Base-by-base conservation (phyloP, 2,888 invertebrate genomes). In the Acleris cristana region DNA sequence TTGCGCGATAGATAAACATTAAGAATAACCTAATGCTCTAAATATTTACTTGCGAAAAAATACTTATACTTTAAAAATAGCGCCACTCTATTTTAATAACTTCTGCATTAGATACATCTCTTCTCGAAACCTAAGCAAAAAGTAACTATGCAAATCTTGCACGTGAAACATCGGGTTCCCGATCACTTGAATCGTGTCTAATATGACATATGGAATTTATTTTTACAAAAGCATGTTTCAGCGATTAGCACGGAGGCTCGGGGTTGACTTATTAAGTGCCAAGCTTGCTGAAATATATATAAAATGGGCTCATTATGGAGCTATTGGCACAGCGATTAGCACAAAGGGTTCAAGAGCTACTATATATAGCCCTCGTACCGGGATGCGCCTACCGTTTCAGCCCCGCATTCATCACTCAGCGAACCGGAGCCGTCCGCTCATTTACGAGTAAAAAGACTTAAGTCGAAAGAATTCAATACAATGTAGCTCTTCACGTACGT, bases 351-450 rank as follows among this genome's bases (percentile, higher is more conserved):
- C 40, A 14, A 40, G 40, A 40, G 40, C 40, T 14, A 40, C 40
- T 40, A 40, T 40, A 40, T 40, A 40, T 40, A 40, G 40, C 40
- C 14, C 4, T 26, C 34, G 59, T 60, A 34, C 59, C 51, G 51
- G 59, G 59, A 60, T 51, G 59, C 49, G 61, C 61, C 61, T 23
- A 56, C 52, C 66, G 66, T 45, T 62, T 48, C 57, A 48, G 49
- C 18, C 23, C 56, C 49, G 34, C 62, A 62, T 57, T 52, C 45
- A 52, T 61, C 56, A 51, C 44, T 12, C 18, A 49, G 49, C 40
- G 19, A 51, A 55, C 10, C 55, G 30, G 16, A 18, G 48, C 48
- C 16, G 14, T n/a, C 18, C n/a, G 48, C 48, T 40, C 14, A 40
- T 14, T 40, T 14, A 48, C 18, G 8, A 48, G 18, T 16, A 7